These are phyloP conservation scores for Microcebus ravelobensis DNA, from an alignment of 2,113 vertebrate species.

Conservation along the genomic window DNA sequence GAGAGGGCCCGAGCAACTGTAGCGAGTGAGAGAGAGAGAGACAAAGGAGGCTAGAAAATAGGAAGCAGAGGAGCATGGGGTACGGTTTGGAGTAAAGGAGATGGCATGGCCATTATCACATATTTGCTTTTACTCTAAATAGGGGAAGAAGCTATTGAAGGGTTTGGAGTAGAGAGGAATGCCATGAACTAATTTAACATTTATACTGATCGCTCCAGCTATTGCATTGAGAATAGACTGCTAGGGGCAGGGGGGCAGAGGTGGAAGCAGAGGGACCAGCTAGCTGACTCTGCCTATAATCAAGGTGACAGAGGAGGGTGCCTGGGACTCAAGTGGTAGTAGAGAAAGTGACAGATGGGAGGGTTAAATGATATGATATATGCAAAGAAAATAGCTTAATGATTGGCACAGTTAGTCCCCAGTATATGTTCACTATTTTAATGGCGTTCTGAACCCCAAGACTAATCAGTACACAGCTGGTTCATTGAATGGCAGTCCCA, in stretches of 20 bases:
- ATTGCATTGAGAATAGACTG: background rate
- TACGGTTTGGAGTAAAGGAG: background rate
- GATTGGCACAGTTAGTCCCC: background rate
- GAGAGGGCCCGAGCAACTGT: background rate
- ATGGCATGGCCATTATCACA: background rate
- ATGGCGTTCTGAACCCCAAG: background rate
- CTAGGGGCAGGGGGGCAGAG: background rate
- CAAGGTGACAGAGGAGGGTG: background rate
- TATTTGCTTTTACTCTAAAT: background rate
- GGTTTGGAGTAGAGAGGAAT: background rate
- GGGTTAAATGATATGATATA: background rate
- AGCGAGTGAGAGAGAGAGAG: background rate
- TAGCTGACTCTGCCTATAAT: too few relatives aligned
- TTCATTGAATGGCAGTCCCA: background rate
- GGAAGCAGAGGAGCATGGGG: background rate
- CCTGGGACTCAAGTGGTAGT: background rate
- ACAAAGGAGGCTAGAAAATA: background rate
- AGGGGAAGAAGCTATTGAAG: background rate
- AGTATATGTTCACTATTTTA: background rate
- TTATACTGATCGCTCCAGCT: background rate
- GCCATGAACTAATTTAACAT: background rate
- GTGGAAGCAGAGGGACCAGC: background rate
- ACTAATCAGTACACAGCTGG: background rate
- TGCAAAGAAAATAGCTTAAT: background rate
- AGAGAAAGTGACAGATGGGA: background rate